Conservation (phyloP, 1,140 invertebrate species). For the Trypoxylus dichotomus region DNA sequence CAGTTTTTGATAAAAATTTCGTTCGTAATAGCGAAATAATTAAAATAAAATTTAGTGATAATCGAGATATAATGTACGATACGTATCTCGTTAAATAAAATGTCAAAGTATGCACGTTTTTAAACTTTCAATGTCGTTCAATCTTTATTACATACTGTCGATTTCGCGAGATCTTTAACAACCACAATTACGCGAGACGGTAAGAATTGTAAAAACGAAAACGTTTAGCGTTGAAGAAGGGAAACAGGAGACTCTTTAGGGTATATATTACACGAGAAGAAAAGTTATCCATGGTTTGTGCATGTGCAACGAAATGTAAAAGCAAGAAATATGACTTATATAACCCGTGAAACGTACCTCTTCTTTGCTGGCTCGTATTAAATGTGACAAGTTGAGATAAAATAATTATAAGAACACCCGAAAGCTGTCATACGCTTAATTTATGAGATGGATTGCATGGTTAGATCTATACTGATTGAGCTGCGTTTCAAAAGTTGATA, state of each 20-base stretch:
- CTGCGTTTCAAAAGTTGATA: not conserved
- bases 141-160: not conserved
- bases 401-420: no score
- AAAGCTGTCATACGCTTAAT: not conserved
- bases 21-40: not conserved
- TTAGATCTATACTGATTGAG: not conserved
- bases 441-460: not conserved
- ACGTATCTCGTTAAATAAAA: not conserved
- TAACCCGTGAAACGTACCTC: not conserved
- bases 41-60: not conserved
- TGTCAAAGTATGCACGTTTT: not conserved
- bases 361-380: not conserved
- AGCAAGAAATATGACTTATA: not conserved
- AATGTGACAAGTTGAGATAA: not conserved
- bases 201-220: not conserved
- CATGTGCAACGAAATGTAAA: not conserved
- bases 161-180: not conserved
- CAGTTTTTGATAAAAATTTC: not conserved
- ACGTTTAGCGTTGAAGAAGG: not conserved
- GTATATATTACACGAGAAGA: conserved; percentile 6
- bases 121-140: not conserved
- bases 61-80: not conserved
- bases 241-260: not conserved
- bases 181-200: not conserved
- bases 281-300: not conserved